A percentile compares a stretch with the other conserved stretches of the same genome.
Evolutionary conservation across 2,888 invertebrate species (phyloP).

Genomic region (Sialis fuliginosa): DNA sequence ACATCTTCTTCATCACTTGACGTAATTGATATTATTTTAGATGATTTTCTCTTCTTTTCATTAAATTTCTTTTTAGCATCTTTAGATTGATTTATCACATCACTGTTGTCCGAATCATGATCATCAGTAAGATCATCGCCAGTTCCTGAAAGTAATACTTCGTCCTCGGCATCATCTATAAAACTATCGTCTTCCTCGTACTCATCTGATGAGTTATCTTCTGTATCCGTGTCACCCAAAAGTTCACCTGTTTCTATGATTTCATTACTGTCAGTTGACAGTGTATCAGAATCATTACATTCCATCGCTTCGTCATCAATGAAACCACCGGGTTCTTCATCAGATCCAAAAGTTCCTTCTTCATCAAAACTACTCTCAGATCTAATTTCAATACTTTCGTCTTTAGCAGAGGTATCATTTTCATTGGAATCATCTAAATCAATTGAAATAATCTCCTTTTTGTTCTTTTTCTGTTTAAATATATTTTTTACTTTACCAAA

Average conservation of each 20-base stretch:
- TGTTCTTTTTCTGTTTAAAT: no score
- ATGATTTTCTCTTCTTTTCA: background rate
- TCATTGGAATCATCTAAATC: no score
- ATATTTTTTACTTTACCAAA: no score
- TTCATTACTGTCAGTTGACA: slow-evolving; percentile 2
- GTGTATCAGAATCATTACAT: background rate
- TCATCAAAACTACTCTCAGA: background rate
- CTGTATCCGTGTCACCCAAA: slow-evolving; percentile 1
- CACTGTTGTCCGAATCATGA: background rate
- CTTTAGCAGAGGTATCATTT: background rate
- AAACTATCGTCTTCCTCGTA: background rate
- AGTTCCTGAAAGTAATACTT: slow-evolving; percentile 2
- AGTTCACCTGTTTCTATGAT: background rate
- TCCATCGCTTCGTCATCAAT: slow-evolving; percentile 2
- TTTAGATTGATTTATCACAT: background rate
- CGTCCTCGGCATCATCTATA: background rate
- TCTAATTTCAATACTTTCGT: background rate
- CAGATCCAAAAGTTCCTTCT: background rate
- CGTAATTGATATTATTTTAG: background rate
- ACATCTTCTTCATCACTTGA: background rate
- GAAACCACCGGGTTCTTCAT: background rate
- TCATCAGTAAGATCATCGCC: slow-evolving; percentile 1
- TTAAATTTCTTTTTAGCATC: background rate
- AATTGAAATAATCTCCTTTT: no score
- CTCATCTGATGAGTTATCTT: background rate